These are phyloP conservation scores for Lophius americanus DNA, from an alignment of 2,797 vertebrate genomes.

Conservation along the genomic window DNA sequence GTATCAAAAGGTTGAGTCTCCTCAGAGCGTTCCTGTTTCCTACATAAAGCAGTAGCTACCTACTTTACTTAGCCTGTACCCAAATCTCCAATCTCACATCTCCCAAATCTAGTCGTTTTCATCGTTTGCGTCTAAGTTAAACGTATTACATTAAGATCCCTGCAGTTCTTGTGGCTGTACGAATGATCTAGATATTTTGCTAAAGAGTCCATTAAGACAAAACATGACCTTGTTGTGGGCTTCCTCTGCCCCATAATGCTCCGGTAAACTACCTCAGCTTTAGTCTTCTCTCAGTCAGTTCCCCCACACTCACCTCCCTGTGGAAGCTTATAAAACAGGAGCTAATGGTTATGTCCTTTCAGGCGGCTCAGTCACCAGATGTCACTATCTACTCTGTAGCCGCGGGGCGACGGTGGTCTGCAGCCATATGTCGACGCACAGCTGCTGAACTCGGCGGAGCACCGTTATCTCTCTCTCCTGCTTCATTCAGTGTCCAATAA, in stretches of 20 bases:
- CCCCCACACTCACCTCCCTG: background rate
- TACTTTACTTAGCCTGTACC: too few relatives aligned
- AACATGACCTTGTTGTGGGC: background rate
- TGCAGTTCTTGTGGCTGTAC: too few relatives aligned
- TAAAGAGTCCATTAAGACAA: background rate
- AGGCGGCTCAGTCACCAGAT: constrained; percentile 23
- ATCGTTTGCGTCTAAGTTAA: too few relatives aligned
- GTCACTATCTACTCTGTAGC: constrained; percentile 1
- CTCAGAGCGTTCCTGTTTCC: too few relatives aligned
- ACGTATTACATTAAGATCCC: too few relatives aligned
- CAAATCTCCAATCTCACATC: too few relatives aligned
- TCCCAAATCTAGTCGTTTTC: too few relatives aligned
- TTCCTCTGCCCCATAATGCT: background rate
- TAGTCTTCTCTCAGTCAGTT: too few relatives aligned
- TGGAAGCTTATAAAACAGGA: background rate
- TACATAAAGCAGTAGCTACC: too few relatives aligned
- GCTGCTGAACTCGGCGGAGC: constrained; percentile 40
- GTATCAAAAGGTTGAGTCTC: too few relatives aligned
- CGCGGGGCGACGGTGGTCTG: constrained; percentile 17
- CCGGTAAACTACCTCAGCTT: too few relatives aligned
- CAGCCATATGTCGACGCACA: constrained; percentile 54
- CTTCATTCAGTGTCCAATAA: constrained; percentile 47
- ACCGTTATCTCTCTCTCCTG: constrained; percentile 21
- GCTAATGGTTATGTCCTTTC: constrained; percentile 6
- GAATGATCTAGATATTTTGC: too few relatives aligned